These are phyloP conservation scores for Anseranas semipalmata DNA, from an alignment of 2,113 vertebrate species.

Conservation along the genomic window DNA sequence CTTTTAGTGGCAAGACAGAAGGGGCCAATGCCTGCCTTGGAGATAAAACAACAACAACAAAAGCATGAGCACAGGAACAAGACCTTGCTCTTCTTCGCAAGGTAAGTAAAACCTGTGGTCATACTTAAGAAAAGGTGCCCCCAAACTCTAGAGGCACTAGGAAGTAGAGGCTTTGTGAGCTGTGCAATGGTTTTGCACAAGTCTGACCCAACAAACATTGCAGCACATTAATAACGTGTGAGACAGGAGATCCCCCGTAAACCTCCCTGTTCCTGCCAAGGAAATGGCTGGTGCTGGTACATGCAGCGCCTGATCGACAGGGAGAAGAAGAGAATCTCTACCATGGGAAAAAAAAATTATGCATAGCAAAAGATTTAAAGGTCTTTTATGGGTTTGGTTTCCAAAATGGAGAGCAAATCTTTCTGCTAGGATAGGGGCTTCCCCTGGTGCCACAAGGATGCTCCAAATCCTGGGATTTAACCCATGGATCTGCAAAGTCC, in stretches of 20 bases:
- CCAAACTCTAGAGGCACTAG: fast-evolving
- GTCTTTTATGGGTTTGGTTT: neutral
- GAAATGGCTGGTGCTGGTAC: neutral
- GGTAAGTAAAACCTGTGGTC: neutral
- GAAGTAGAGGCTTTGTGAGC: neutral
- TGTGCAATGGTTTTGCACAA: neutral
- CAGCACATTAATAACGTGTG: neutral
- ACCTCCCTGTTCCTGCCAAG: neutral
- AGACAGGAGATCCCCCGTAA: neutral
- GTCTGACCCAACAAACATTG: neutral
- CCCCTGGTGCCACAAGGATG: neutral
- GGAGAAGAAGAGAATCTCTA: neutral
- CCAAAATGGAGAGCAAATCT: neutral
- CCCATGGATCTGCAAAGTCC: neutral
- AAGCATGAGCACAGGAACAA: fast-evolving
- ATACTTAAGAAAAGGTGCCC: neutral
- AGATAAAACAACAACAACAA: neutral
- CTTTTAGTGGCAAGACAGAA: neutral
- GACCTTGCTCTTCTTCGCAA: neutral
- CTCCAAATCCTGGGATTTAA: neutral
- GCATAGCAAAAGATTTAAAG: too few relatives aligned
- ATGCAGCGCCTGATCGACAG: neutral
- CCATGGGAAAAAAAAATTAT: neutral
- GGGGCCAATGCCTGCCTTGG: fast-evolving
- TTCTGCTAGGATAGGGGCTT: neutral